Base-by-base conservation (phyloP, 2,888 invertebrate genomes). In the Beris chalybata region DNA sequence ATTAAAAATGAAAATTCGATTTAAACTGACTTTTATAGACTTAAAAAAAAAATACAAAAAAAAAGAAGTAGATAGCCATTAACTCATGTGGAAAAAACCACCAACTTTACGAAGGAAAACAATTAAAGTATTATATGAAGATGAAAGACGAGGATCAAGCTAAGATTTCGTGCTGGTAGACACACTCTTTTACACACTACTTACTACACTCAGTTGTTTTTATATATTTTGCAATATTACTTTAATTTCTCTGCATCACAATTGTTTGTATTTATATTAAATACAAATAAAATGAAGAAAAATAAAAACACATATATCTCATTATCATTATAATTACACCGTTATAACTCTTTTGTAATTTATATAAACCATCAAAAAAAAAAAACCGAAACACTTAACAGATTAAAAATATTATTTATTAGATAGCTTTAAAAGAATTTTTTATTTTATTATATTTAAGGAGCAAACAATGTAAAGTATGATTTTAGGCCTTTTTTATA, bases 401-500 rank as follows among this genome's bases (percentile, higher is more conserved):
- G 11, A 7, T 30, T 53, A 53, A 30, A 11, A 53, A 11, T 38
- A 22, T 61, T 32, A 61, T 61, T 61, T 61, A 61, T 61, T 61
- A 61, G 61, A 61, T 61, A 61, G 61, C 50, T 61, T 61, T 61
- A 61, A 61, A 50, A 38, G 22, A 61, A 61, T 50, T 61, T 13
- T 47, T 59, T 59, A 47, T 47, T n/a, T 43, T 48, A 48, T 32
- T 12, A 6, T 61, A 52, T 29, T 52, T 61, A 5, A 50, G 52
- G 50, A 52, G 15, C 43, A 50, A 38, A 61, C n/a, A 52, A 50
- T 61, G 52, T 61, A 61, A 5, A 61, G 31, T 32, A 50, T 50
- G 47, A 52, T 38, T 56, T 38, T 61, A 61, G 38, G 61, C 52
- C 13, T 61, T 50, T 61, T 30, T 53, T 53, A n/a, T 43, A 50